A percentile compares a stretch with the other conserved stretches of the same genome.
Evolutionary conservation across 2,797 vertebrate species (phyloP).

Genomic region (Silurus lanzhouensis): DNA sequence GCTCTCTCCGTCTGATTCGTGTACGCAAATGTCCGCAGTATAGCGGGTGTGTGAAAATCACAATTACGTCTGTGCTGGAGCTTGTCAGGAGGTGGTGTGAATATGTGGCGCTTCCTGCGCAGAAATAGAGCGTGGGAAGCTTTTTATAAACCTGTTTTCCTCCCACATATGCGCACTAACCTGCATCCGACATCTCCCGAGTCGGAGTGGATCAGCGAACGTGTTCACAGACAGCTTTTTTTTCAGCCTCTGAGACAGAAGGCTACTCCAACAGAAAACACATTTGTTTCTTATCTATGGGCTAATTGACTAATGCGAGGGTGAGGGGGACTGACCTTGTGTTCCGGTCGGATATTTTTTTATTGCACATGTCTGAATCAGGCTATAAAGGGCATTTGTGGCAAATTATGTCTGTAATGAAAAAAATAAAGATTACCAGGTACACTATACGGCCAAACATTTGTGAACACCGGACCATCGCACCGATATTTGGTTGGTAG

Average conservation of each 20-base stretch:
- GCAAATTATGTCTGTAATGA: not conserved
- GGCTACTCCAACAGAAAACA: no score
- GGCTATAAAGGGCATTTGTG: not conserved
- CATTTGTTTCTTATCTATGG: not conserved
- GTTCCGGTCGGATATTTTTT: not conserved
- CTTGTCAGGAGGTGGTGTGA: slow-evolving; percentile 39
- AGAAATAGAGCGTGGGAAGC: slow-evolving; percentile 43
- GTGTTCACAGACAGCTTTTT: not conserved
- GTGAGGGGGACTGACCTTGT: not conserved
- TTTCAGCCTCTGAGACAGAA: not conserved
- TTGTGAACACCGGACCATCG: not conserved
- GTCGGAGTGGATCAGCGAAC: not conserved
- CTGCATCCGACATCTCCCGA: not conserved
- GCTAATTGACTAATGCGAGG: not conserved
- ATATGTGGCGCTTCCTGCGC: slow-evolving; percentile 45
- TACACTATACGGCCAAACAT: not conserved
- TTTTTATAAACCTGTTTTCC: slow-evolving; percentile 33
- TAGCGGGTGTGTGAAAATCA: slow-evolving; percentile 36
- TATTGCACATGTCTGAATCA: not conserved
- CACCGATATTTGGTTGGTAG: not conserved
- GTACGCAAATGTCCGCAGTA: slow-evolving; percentile 33
- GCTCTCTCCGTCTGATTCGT: slow-evolving; percentile 36
- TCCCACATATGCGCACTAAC: slow-evolving; percentile 1
- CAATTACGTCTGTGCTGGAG: slow-evolving; percentile 45
- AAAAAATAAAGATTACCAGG: not conserved